Evolutionary conservation across 2,113 vertebrate genomes (phyloP).

Genomic region (Microcebus jonahi): DNA sequence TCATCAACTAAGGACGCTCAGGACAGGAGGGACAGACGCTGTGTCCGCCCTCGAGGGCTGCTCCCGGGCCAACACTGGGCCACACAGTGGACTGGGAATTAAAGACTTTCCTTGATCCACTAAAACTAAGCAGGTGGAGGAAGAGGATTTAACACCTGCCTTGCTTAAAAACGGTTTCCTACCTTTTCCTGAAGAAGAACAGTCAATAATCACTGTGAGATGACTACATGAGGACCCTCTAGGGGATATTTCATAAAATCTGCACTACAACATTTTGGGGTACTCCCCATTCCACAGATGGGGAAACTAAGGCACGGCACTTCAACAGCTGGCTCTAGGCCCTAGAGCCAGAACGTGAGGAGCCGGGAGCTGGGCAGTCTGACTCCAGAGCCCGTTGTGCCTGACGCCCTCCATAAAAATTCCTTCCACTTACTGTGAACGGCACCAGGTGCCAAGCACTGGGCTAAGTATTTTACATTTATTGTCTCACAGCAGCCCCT

Average conservation of each 20-base stretch:
- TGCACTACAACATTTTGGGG: accelerated
- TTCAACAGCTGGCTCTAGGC: background rate
- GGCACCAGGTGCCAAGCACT: background rate
- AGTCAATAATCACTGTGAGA: background rate
- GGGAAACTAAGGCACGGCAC: background rate
- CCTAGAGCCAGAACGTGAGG: background rate
- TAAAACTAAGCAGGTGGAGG: background rate
- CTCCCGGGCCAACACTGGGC: background rate
- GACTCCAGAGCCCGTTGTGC: background rate
- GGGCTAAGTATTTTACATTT: background rate
- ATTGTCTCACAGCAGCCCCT: background rate
- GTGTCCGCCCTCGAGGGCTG: background rate
- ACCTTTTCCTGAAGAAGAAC: background rate
- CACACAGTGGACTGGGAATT: background rate
- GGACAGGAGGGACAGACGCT: accelerated
- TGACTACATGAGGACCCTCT: background rate
- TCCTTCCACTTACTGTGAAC: background rate
- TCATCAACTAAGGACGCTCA: background rate
- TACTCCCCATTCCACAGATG: background rate
- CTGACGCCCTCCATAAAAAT: background rate
- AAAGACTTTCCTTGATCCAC: background rate
- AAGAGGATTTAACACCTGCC: background rate
- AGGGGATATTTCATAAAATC: background rate
- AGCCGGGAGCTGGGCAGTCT: background rate
- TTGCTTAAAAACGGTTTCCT: background rate